phyloP scores from a whole-genome alignment of 2,113 vertebrate species.

The Pyrgilauda ruficollis region DNA sequence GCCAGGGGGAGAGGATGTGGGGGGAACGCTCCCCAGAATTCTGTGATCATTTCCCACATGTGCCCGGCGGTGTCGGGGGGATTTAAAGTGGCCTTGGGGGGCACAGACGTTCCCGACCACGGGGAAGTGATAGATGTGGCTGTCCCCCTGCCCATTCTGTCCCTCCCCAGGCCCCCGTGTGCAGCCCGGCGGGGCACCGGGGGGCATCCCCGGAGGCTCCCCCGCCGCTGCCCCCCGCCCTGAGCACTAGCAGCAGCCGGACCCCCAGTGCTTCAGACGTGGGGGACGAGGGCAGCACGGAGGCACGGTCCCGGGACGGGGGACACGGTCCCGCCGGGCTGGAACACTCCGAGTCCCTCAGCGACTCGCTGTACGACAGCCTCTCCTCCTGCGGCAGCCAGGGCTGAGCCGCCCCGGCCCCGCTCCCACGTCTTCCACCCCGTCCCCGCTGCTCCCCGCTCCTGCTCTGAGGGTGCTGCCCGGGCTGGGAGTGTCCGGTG shows the following conservation, averaged over 20 bases:
- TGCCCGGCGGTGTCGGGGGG: accelerated
- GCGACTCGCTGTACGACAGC: constrained; percentile 93
- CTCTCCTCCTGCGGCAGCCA: constrained; percentile 95
- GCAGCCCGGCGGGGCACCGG: background rate
- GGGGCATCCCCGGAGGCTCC: constrained; percentile 59
- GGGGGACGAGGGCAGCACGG: constrained; percentile 83
- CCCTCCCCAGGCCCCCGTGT: background rate
- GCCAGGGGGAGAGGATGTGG: background rate
- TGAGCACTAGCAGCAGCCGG: constrained; percentile 75
- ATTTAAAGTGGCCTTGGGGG: background rate
- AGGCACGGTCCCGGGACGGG: constrained; percentile 77
- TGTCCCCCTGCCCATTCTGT: background rate
- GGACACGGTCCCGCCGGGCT: constrained; percentile 82
- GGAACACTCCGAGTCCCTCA: constrained; percentile 92
- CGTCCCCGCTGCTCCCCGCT: background rate
- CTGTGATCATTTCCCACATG: background rate
- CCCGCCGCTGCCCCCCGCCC: constrained; percentile 70
- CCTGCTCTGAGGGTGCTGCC: background rate
- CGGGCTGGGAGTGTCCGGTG: accelerated
- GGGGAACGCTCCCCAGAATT: background rate
- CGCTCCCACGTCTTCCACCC: background rate
- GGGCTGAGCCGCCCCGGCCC: constrained; percentile 72
- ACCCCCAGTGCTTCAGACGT: constrained; percentile 84
- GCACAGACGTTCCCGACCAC: accelerated
- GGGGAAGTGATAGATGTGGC: accelerated